phyloP scores from a whole-genome alignment of 2,888 invertebrate species.

The Tanaodytes sp. region DNA sequence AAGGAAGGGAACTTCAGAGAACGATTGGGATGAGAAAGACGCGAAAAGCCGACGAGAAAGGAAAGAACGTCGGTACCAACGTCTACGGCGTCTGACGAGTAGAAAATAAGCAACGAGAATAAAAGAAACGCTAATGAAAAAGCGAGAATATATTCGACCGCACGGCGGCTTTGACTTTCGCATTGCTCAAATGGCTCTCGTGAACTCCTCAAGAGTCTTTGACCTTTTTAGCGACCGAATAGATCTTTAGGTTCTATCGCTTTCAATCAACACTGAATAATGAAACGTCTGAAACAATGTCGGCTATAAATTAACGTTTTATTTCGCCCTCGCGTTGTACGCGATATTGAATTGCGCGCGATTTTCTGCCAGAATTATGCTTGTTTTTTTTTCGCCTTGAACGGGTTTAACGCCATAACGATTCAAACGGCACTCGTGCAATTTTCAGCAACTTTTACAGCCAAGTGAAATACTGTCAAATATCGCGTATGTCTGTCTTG shows the following conservation, averaged over 20 bases:
- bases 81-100: conserved; percentile 54
- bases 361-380: conserved; percentile 9
- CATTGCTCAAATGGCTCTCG: conserved; percentile 54
- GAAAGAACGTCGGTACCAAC: conserved; percentile 49
- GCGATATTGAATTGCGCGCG: conserved; percentile 18
- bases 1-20: too few species aligned
- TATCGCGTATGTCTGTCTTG: too few species aligned
- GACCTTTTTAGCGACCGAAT: conserved; percentile 55
- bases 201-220: conserved; percentile 54
- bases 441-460: too few species aligned
- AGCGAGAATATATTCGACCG: conserved; percentile 56
- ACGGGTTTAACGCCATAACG: too few species aligned
- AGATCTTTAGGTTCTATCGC: conserved; percentile 46
- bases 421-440: too few species aligned
- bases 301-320: conserved; percentile 44
- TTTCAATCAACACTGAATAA: conserved; percentile 52
- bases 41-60: conserved; percentile 51
- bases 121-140: conserved; percentile 61
- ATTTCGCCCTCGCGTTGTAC: conserved; percentile 24
- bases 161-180: conserved; percentile 55
- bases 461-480: too few species aligned
- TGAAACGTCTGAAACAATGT: conserved; percentile 50
- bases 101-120: conserved; percentile 56
- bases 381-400: too few species aligned
- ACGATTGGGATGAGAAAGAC: conserved; percentile 47